Base-by-base conservation (phyloP, 2,888 invertebrate species). In the Melanophora roralis region DNA sequence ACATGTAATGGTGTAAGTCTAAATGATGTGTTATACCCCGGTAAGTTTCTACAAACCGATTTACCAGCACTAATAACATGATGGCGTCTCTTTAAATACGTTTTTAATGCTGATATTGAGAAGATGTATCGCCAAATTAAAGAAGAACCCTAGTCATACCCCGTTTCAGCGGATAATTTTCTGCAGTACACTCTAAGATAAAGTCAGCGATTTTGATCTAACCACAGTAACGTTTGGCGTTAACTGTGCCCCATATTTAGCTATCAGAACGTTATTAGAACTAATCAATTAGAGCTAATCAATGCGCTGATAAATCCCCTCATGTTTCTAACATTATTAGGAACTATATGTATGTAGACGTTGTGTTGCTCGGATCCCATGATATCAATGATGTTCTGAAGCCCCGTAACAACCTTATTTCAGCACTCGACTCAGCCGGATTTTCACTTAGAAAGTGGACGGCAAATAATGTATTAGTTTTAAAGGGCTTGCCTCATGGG, bases 91-190 rank as follows among this genome's bases (percentile, higher is more conserved):
- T 78, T 55, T 32, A n/a, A 43, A 14, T 83, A 67, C 16, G 80
- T 78, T 0, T 78, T 82, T 32, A 82, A 81, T 51, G 81, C 78
- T 2, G 83, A 84, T 21, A 77, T 82, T 7, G 60, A 81, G 14
- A 83, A 84, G 14, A 81, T 82, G 78, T 82, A 79, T 34, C 73
- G 81, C 5, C 81, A 83, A 19, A 78, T 83, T 8, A 40, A 38
- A 27, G 45, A 80, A 11, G 49, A n/a, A 78, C 3, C 69, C 68
- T 1, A 16, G 14, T 6, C 76, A 83, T 43, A 73, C 69, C 27
- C 36, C 72, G 12, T 82, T 68, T 53, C 81, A 83, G 34, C 47
- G 81, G 4, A 79, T 84, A 14, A 5, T 82, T 1, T 83, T 78
- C 40, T 71, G 81, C 21, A 21, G 19, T 2, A 32, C 62, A 6